Conservation (phyloP, 2,888 invertebrate species). For the Druceiella hillmani region DNA sequence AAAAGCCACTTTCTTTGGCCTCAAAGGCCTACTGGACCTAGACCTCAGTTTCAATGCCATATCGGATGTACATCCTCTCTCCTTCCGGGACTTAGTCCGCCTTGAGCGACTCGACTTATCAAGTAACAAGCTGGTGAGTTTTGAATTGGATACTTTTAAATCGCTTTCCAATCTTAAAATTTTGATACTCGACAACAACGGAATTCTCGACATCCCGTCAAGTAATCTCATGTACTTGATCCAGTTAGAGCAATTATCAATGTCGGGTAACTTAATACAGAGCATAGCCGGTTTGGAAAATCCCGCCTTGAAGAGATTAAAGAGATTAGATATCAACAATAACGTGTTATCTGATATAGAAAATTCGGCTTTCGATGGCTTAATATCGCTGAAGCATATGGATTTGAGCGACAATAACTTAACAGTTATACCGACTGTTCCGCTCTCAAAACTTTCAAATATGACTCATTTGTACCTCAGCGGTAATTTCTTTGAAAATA, state of each 20-base stretch:
- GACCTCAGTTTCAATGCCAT: conserved; percentile 77
- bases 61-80: conserved; percentile 62
- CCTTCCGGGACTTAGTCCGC: conserved; percentile 72
- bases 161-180: conserved; percentile 64
- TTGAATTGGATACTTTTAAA: conserved; percentile 66
- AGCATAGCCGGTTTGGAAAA: conserved; percentile 67
- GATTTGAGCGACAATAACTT: conserved; percentile 80
- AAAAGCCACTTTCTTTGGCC: conserved; percentile 71
- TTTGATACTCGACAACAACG: conserved; percentile 72
- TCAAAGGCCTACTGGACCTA: conserved; percentile 60
- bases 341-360: conserved; percentile 72
- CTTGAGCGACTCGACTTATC: conserved; percentile 71
- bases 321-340: conserved; percentile 63
- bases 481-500: conserved; percentile 67
- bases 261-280: conserved; percentile 75
- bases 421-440: conserved; percentile 68
- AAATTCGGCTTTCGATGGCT: conserved; percentile 67
- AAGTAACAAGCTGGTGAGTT: conserved; percentile 67
- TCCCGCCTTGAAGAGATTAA: conserved; percentile 65
- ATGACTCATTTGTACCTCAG: conserved; percentile 72
- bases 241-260: conserved; percentile 64
- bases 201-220: conserved; percentile 70
- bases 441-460: conserved; percentile 70
- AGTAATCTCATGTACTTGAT: conserved; percentile 60
- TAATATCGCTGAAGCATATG: conserved; percentile 65